Percentiles rank a stretch among this genome's conserved stretches.
Evolutionary conservation across 1,140 invertebrate species (phyloP).

Genomic region (Dreissena rostriformis): DNA sequence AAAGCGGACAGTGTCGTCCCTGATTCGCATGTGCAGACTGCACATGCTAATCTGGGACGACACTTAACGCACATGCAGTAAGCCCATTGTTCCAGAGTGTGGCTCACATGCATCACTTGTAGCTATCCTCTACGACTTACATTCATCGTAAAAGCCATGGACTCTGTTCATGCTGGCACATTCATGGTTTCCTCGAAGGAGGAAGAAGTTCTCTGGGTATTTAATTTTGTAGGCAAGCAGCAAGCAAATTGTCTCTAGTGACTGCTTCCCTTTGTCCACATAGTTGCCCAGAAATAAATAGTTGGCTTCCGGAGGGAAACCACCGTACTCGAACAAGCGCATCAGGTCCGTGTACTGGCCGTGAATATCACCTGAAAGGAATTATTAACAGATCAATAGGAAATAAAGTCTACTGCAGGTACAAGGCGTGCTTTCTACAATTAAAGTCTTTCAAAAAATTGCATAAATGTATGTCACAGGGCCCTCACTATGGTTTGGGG

Average conservation of each 20-base stretch:
- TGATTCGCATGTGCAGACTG: too few relatives aligned
- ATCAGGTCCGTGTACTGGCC: constrained; percentile 85
- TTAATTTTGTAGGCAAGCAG: constrained; percentile 81
- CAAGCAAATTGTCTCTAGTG: constrained; percentile 83
- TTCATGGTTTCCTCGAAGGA: constrained; percentile 87
- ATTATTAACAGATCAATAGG: neutral
- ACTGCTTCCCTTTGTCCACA: constrained; percentile 85
- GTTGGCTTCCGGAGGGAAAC: constrained; percentile 84
- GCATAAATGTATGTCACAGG: too few relatives aligned
- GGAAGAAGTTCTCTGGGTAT: constrained; percentile 86
- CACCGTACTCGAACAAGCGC: constrained; percentile 84
- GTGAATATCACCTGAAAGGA: constrained; percentile 84
- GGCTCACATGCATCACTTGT: too few relatives aligned
- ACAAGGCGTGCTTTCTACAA: too few relatives aligned
- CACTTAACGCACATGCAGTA: too few relatives aligned
- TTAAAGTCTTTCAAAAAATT: too few relatives aligned
- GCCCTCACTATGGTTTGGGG: too few relatives aligned
- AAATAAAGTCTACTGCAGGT: too few relatives aligned
- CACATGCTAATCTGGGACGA: too few relatives aligned
- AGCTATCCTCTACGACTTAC: constrained; percentile 69
- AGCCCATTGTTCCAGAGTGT: too few relatives aligned
- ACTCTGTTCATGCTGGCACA: constrained; percentile 86
- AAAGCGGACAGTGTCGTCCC: too few relatives aligned
- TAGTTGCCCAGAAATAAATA: constrained; percentile 84
- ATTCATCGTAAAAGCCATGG: constrained; percentile 84